A percentile compares a stretch with the other conserved stretches of the same genome.
Conservation (phyloP, 2,113 vertebrate species). For the Pseudorhombus dupliciocellatus region DNA sequence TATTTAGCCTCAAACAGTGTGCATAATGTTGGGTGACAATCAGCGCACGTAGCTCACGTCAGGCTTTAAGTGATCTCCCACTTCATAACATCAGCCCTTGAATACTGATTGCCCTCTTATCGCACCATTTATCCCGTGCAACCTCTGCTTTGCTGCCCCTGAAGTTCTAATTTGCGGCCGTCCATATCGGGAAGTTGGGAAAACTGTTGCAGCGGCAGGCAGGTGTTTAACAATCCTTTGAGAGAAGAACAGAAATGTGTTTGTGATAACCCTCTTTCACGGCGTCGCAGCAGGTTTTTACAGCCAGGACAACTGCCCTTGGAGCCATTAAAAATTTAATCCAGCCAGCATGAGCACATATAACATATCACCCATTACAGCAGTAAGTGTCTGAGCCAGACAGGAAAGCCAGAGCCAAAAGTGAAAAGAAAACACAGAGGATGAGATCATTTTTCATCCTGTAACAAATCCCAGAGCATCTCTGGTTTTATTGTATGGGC, state of each 20-base stretch:
- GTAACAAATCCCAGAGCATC: conserved; percentile 61
- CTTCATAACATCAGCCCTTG: conserved; percentile 53
- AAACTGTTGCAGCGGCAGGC: conserved; percentile 28
- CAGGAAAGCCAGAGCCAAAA: conserved; percentile 62
- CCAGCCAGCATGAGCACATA: conserved; percentile 73
- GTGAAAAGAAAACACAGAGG: conserved; percentile 61
- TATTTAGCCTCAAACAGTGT: conserved; percentile 81
- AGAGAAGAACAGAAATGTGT: conserved; percentile 66
- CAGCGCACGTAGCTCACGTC: conserved; percentile 73
- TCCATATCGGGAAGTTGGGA: conserved; percentile 30
- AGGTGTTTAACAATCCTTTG: conserved; percentile 64
- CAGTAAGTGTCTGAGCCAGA: conserved; percentile 50
- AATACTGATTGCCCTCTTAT: conserved; percentile 63
- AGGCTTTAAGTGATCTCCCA: conserved; percentile 57
- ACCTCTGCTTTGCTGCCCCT: conserved; percentile 16
- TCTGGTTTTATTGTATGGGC: conserved; percentile 36
- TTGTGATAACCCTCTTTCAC: conserved; percentile 63
- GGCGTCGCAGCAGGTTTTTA: conserved; percentile 64
- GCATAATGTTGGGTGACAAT: conserved; percentile 81
- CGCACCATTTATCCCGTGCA: conserved; percentile 45
- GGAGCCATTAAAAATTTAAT: conserved; percentile 84
- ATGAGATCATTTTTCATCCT: conserved; percentile 66
- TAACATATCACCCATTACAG: conserved; percentile 76
- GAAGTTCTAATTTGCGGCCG: conserved; percentile 46
- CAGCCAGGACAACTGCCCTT: conserved; percentile 68